phyloP scores from a whole-genome alignment of 2,888 invertebrate species.

The Eueremaeus valkanovi region DNA sequence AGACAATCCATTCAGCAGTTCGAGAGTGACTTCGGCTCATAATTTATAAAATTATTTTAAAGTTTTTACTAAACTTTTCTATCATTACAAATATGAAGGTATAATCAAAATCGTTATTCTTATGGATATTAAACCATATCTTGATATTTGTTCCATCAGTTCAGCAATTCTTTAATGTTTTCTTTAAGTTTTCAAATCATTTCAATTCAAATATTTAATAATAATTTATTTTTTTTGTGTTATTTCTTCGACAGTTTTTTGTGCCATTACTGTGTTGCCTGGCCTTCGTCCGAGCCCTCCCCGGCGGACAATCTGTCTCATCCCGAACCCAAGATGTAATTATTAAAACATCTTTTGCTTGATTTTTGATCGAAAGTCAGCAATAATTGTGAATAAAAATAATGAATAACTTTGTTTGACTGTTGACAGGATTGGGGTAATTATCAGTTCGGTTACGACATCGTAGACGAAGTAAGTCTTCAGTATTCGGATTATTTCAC shows the following conservation, averaged over 20 bases:
- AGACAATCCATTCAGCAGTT: neutral
- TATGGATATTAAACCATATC: neutral
- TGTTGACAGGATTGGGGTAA: conserved; percentile 18
- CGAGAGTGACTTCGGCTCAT: neutral
- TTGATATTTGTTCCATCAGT: neutral
- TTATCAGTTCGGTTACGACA: conserved; percentile 33
- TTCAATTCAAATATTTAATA: too few relatives aligned
- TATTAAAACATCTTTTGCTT: neutral
- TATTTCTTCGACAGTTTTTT: conserved; percentile 4
- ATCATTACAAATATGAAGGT: conserved; percentile 13
- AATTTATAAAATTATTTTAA: neutral
- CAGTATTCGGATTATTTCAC: too few relatives aligned
- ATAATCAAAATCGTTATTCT: neutral
- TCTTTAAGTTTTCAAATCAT: too few relatives aligned
- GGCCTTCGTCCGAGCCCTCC: conserved; percentile 1
- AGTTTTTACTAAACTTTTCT: neutral
- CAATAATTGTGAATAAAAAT: too few relatives aligned
- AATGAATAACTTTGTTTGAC: too few relatives aligned
- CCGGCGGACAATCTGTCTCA: conserved; percentile 26
- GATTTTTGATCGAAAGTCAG: too few relatives aligned
- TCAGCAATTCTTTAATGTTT: too few relatives aligned
- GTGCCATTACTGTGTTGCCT: conserved; percentile 28
- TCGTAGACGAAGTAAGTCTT: conserved; percentile 30
- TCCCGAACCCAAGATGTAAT: conserved; percentile 28
- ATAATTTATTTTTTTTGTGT: conserved; percentile 10